Conservation (phyloP, 1,140 invertebrate genomes). For the Thaumatotibia leucotreta region DNA sequence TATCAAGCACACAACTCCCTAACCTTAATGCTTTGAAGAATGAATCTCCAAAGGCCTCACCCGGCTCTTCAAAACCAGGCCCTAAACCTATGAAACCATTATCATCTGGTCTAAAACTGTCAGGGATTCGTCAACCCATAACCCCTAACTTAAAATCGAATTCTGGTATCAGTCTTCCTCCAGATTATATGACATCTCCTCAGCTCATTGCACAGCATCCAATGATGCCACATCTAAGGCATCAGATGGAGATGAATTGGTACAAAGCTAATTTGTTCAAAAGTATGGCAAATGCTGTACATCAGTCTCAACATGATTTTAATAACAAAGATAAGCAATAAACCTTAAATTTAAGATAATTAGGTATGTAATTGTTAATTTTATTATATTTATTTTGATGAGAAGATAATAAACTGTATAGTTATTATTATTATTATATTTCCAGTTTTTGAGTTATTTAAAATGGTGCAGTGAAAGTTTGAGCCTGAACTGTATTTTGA, state of each 20-base stretch:
- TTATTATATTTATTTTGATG: neutral
- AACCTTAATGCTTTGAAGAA: conserved; percentile 43
- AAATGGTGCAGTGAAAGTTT: neutral
- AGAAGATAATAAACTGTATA: neutral
- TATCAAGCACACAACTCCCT: conserved; percentile 56
- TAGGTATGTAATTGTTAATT: conserved; percentile 9
- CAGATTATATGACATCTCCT: conserved; percentile 47
- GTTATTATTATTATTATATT: neutral
- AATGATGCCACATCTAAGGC: conserved; percentile 36
- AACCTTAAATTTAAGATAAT: conserved; percentile 2
- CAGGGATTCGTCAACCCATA: conserved; percentile 46
- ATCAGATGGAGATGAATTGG: conserved; percentile 64
- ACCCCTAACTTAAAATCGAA: conserved; percentile 40
- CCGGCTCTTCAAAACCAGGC: conserved; percentile 51
- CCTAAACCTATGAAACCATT: conserved; percentile 53
- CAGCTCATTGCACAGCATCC: conserved; percentile 45
- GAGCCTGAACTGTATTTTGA: neutral
- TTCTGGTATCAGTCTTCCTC: conserved; percentile 36
- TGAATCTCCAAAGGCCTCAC: conserved; percentile 46
- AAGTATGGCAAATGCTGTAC: conserved; percentile 57
- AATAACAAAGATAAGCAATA: conserved; percentile 59
- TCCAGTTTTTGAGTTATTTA: neutral
- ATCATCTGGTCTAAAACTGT: conserved; percentile 45
- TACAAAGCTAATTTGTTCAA: conserved; percentile 54
- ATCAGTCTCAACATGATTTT: conserved; percentile 57